Base-by-base conservation (phyloP, 2,888 invertebrate genomes). In the Caradrina clavipalpis region DNA sequence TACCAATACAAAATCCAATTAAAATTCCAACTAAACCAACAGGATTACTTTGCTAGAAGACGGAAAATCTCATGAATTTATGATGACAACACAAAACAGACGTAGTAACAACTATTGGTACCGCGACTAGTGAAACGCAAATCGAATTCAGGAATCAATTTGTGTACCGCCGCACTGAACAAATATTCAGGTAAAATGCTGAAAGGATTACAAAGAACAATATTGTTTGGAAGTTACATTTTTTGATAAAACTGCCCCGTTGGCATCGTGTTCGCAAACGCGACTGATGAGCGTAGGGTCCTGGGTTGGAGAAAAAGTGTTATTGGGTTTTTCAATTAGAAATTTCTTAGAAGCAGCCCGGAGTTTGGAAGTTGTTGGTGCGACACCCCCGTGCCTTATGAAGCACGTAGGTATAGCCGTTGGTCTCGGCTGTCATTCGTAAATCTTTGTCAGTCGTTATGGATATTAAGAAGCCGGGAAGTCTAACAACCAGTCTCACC, bases 171-270 rank as follows among this genome's bases (percentile, higher is more conserved):
- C 83, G 85, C 80, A 87, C 83, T 84, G 86, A 88, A 89, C 92
- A 94, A 94, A 93, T 90, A 92, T 89, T 89, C 90, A 91, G 90
- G 91, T 91, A 89, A 92, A 92, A 89, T 84, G 82, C 69, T 87
- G 84, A 88, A 86, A 87, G 85, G 82, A 84, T 85, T 85, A 73
- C 91, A 90, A 77, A 90, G 90, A 90, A 72, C 68, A 86, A 65
- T 54, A 58, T 31, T 22, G 26, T 49, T 19, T 11, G 54, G 63
- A 55, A 2, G 11, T 13, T 15, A 8, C 0, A 13, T 17, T n/a
- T 19, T 47, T 42, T 49, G 7, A 2, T n/a, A 51, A 45, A 26
- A 26, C 26, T 26, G 26, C 26, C 4, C 26, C 2, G 2, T 26
- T 26, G 26, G 26, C 26, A 3, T 26, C 26, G 26, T 26, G 2